Percentiles rank a stretch among this genome's conserved stretches.
These are phyloP conservation scores for Cichlasoma orientale DNA, from an alignment of 2,797 vertebrate species.

Conservation along the genomic window DNA sequence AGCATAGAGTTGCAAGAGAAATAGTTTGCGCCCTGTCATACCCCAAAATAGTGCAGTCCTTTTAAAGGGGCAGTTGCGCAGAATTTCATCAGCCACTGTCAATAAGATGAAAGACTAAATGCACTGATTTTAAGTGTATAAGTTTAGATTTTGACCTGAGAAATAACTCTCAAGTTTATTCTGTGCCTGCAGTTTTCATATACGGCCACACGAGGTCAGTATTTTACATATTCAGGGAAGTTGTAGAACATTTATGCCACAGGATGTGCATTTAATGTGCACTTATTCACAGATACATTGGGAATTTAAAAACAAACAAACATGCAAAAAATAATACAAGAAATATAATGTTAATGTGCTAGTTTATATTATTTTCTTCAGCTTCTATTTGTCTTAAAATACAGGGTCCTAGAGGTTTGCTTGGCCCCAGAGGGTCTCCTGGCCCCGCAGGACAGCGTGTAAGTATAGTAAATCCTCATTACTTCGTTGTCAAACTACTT, in stretches of 20 bases:
- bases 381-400: conserved; percentile 8
- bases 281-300: not conserved
- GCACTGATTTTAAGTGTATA: not conserved
- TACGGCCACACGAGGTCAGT: conserved; percentile 55
- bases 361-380: not conserved
- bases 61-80: conserved; percentile 32
- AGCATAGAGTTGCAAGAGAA: conserved; percentile 33
- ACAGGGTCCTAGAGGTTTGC: conserved; percentile 92
- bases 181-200: conserved; percentile 21
- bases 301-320: not conserved
- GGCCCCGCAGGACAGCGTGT: conserved; percentile 91
- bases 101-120: conserved; percentile 18
- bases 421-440: conserved; percentile 91
- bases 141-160: conserved; percentile 5
- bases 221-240: conserved; percentile 7
- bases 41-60: conserved; percentile 11
- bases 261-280: not conserved
- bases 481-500: not conserved
- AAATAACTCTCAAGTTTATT: not conserved
- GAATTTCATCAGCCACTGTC: conserved; percentile 46
- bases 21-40: conserved; percentile 21
- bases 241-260: not conserved
- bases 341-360: not conserved
- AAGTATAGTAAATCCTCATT: conserved; percentile 62
- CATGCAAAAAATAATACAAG: not conserved